Base-by-base conservation (phyloP, 2,888 invertebrate genomes). In the Netelia virgata region DNA sequence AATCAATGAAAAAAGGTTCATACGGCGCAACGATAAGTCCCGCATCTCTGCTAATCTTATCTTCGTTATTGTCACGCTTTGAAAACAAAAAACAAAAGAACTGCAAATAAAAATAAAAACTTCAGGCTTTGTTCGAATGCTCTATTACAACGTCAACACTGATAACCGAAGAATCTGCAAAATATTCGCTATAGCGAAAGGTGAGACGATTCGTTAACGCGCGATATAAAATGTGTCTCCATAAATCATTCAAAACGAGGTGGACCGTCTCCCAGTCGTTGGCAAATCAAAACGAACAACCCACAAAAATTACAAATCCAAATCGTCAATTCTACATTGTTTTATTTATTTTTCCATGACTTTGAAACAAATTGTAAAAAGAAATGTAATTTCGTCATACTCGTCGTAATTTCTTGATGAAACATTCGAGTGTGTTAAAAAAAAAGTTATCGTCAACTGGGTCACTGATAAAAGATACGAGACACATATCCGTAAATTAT, bases 401-500 rank as follows among this genome's bases (percentile, higher is more conserved):
- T 16, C 20, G 55, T 57, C 18, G 43, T 43, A 23, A 61, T 47
- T 23, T 47, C 23, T 63, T 20, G 28, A 63, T 10, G 11, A 11
- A 28, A 50, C 59, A 20, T 74, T 61, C 61, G n/a, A 10, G 8
- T 16, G 47, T 47, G 28, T 61, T n/a, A n/a, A 28, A 61, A 59
- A 9, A 53, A n/a, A 53, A 53, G 10, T 36, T 18, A 36, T 11
- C 5, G 14, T 16, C 16, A 28, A 55, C 36, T 10, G 36, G 16
- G 50, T 69, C 10, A n/a, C 68, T 11, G 55, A 18, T 8, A 53
- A 68, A 53, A 50, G 41, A 28, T n/a, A 20, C 18, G 66, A 11
- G 20, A 68, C 66, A 43, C 23, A 63, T 47, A 5, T n/a, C 18
- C 3, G 36, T 10, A 50, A 64, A 53, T 20, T n/a, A 53, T 36